Conservation (phyloP, 1,140 invertebrate genomes). For the Neuroterus valhalla region DNA sequence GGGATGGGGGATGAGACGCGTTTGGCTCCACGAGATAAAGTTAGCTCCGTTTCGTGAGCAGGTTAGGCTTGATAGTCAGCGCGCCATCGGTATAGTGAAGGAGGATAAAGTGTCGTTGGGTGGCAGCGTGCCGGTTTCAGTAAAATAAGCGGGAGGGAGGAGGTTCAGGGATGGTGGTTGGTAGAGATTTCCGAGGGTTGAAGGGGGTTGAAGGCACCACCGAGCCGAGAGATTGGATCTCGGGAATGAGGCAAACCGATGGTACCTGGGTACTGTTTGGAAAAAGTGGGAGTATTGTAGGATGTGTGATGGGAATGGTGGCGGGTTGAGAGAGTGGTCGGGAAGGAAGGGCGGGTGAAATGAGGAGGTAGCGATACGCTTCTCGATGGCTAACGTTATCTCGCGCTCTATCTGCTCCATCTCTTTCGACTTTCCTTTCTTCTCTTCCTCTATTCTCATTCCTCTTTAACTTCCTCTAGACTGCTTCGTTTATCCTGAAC, state of each 20-base stretch:
- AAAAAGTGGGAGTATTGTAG: background rate
- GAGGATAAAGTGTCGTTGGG: conserved; percentile 56
- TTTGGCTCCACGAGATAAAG: conserved; percentile 41
- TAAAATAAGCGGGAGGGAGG: conserved; percentile 47
- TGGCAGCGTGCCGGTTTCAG: conserved; percentile 43
- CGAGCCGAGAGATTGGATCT: conserved; percentile 69
- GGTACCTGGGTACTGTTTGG: conserved; percentile 55
- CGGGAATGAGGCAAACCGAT: conserved; percentile 74
- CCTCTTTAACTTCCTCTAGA: conserved; percentile 31
- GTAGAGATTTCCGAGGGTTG: conserved; percentile 48
- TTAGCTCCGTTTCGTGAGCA: conserved; percentile 39
- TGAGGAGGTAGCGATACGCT: conserved; percentile 60
- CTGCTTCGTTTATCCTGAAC: conserved; percentile 37
- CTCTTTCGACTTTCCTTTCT: conserved; percentile 38
- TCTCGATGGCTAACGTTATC: conserved; percentile 67
- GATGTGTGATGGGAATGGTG: too few relatives aligned
- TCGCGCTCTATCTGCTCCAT: conserved; percentile 63
- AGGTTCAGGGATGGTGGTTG: conserved; percentile 47
- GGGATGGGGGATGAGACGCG: background rate
- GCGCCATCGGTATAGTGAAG: conserved; percentile 19
- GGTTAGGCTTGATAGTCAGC: conserved; percentile 28
- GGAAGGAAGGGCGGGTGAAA: conserved; percentile 44
- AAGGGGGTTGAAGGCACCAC: conserved; percentile 53
- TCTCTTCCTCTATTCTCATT: conserved; percentile 30
- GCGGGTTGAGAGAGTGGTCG: too few relatives aligned